Base-by-base conservation (phyloP, 2,113 vertebrate species). In the Puffinus mauretanicus region DNA sequence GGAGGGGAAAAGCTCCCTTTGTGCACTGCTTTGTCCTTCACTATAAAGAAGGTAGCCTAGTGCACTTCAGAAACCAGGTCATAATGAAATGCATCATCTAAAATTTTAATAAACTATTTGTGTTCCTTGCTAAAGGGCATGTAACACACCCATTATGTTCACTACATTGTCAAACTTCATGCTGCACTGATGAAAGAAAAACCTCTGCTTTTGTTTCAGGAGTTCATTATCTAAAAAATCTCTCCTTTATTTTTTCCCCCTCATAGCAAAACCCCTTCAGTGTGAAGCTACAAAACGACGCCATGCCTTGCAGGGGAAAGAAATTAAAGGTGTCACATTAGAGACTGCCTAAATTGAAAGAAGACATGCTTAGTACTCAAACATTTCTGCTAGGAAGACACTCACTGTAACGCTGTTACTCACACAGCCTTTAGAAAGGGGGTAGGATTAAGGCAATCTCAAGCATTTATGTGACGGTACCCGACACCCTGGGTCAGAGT, bases 31-130 rank as follows among this genome's bases (percentile, higher is more conserved):
- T 86, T 95, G 72, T 94, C 72, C 82, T 78, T 66, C 30, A 38
- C n/a, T 70, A 47, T 13, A 86, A 95, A 92, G 66, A 57, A 65
- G 20, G 47, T 44, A 88, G 55, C 47, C 0, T 1, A 75, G 14
- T 67, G 65, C 76, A 86, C 47, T 90, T 88, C 51, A 67, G 51
- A 90, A 92, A 90, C 38, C 51, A 95, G 88, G 81, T 83, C 82
- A 73, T 52, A 84, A 86, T 18, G 20, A 81, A 96, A 89, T 38
- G 64, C 47, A 95, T 25, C 55, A 60, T 21, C 78, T 94, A 75
- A 86, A 97, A 90, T 57, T 80, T 90, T 90, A 95, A 95, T 88
- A 83, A 92, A 86, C 60, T 86, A 92, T 80, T 75, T 86, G 79
- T 94, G 72, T 44, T 96, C 57, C 61, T 71, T 90, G 57, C 84